Percentiles rank a stretch among this genome's conserved stretches.
phyloP scores from a whole-genome alignment of 2,797 vertebrate genomes.

The Xyrichtys novacula region DNA sequence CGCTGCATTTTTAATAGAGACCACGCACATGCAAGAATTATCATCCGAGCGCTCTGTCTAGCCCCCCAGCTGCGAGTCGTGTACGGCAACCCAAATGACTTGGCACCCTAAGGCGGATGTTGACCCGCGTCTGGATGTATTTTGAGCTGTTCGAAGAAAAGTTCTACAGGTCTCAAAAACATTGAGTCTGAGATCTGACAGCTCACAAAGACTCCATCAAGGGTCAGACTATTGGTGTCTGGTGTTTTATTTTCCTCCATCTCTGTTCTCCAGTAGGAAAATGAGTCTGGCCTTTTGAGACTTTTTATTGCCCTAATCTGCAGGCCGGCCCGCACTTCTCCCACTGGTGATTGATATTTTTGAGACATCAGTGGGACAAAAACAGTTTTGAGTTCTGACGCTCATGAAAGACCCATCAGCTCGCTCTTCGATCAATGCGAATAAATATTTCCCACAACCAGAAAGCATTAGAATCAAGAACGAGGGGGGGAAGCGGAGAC shows the following conservation, averaged over 20 bases:
- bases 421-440: conserved; percentile 82
- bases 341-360: conserved; percentile 83
- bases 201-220: conserved; percentile 54
- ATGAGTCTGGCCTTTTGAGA: conserved; percentile 68
- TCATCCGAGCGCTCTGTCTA: conserved; percentile 48
- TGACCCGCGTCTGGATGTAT: conserved; percentile 27
- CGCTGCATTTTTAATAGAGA: conserved; percentile 80
- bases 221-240: conserved; percentile 39
- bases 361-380: conserved; percentile 80
- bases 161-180: conserved; percentile 43
- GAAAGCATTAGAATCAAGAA: conserved; percentile 81
- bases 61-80: conserved; percentile 21
- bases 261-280: conserved; percentile 45
- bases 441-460: conserved; percentile 88
- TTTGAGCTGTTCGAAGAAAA: conserved; percentile 32
- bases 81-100: conserved; percentile 28
- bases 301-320: conserved; percentile 70
- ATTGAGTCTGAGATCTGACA: conserved; percentile 11
- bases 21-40: conserved; percentile 65
- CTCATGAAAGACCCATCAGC: conserved; percentile 86
- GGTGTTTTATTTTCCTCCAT: conserved; percentile 35
- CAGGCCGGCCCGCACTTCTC: conserved; percentile 50
- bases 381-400: conserved; percentile 81
- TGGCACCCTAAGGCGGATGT: conserved; percentile 27
- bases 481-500: background rate